These are phyloP conservation scores for Apantesis nais DNA, from an alignment of 2,888 invertebrate genomes.

Conservation along the genomic window DNA sequence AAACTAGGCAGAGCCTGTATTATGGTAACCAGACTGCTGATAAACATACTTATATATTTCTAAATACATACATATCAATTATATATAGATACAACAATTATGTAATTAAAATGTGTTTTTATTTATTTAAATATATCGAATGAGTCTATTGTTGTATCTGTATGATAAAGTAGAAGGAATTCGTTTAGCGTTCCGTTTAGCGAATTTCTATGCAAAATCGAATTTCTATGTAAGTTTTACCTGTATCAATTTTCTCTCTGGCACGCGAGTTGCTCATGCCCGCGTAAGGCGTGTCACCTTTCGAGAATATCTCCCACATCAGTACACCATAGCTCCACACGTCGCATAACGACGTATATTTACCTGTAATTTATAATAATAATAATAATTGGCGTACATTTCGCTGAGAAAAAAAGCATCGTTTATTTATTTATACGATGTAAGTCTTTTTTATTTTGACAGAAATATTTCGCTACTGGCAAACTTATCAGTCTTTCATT, in stretches of 20 bases:
- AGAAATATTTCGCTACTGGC: neutral
- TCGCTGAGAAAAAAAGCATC: neutral
- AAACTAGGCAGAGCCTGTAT: too few relatives aligned
- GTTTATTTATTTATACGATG: neutral
- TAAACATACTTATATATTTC: too few relatives aligned
- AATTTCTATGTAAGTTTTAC: slow-evolving; percentile 80
- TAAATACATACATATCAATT: too few relatives aligned
- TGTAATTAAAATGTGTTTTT: neutral
- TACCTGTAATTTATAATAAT: slow-evolving; percentile 84
- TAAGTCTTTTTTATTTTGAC: too few relatives aligned
- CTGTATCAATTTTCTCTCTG: slow-evolving; percentile 96
- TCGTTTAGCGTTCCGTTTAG: too few relatives aligned
- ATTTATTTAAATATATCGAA: neutral
- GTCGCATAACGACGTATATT: slow-evolving; percentile 97
- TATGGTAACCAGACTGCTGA: too few relatives aligned
- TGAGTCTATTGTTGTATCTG: neutral
- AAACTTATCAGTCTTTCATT: too few relatives aligned
- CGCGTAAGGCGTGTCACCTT: slow-evolving; percentile 96
- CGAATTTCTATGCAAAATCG: too few relatives aligned
- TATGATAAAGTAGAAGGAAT: neutral
- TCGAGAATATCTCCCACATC: slow-evolving; percentile 98
- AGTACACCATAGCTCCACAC: slow-evolving; percentile 99
- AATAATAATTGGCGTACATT: neutral
- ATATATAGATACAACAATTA: neutral
- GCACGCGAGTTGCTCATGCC: slow-evolving; percentile 98